Conservation (phyloP, 2,888 invertebrate genomes). For the Melanargia galathea region DNA sequence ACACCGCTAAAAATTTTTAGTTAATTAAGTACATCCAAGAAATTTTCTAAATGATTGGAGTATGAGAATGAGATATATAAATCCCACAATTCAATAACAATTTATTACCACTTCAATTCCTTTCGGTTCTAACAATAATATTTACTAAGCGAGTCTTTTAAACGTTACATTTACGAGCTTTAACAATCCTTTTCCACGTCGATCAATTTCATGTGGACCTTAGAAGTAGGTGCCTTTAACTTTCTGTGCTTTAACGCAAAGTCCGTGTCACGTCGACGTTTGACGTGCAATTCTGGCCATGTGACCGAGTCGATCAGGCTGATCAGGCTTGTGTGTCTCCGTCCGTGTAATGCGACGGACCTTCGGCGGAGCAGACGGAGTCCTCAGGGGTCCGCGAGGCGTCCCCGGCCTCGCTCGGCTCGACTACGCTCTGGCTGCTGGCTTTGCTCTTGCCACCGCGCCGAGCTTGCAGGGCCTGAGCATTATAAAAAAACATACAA, state of each 20-base stretch:
- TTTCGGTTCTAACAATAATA: slow-evolving; percentile 31
- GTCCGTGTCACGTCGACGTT: background rate
- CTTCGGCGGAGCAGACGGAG: slow-evolving; percentile 94
- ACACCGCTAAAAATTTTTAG: background rate
- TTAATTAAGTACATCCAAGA: background rate
- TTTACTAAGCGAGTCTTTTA: slow-evolving; percentile 18
- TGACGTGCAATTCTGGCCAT: background rate
- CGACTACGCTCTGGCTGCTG: slow-evolving; percentile 79
- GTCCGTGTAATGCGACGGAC: slow-evolving; percentile 86
- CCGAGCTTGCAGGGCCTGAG: slow-evolving; percentile 89
- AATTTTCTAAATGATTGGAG: slow-evolving; percentile 13
- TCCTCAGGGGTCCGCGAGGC: slow-evolving; percentile 94
- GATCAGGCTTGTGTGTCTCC: slow-evolving; percentile 80
- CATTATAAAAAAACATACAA: slow-evolving; percentile 1
- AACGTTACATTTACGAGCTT: slow-evolving; percentile 15
- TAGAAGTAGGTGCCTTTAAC: background rate
- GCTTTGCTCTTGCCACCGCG: slow-evolving; percentile 80
- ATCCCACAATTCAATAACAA: slow-evolving; percentile 12
- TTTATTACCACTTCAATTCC: slow-evolving; percentile 31
- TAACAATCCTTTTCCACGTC: background rate
- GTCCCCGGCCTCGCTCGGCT: slow-evolving; percentile 87
- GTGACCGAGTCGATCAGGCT: slow-evolving; percentile 34
- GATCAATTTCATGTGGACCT: background rate
- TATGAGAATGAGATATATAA: background rate
- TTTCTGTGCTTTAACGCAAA: background rate